Base-by-base conservation (phyloP, 2,888 invertebrate species). In the Kuschelorhynchus macadamiae region DNA sequence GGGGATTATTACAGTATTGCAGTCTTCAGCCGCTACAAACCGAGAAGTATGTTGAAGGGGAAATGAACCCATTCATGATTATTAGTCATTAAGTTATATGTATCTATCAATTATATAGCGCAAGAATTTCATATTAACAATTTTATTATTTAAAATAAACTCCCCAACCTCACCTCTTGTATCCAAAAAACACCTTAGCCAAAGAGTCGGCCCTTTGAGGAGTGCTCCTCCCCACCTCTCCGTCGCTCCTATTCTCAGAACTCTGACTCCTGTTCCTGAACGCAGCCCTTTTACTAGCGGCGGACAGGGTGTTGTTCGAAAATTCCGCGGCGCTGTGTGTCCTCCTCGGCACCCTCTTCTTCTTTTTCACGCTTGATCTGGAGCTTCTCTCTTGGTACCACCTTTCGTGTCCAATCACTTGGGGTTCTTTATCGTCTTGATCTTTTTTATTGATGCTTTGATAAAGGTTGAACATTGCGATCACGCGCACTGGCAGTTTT, bases 321-420 rank as follows among this genome's bases (percentile, higher is more conserved):
- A 91, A 85, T 78, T 91, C 91, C 1, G 89, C 88, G 0, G 90
- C 91, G 9, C 91, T 91, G 80, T 90, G 90, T 18, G 91, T 88
- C 64, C 91, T 66, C 89, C 85, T 12, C 87, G 87, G 30, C 85
- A 85, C 42, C 85, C 86, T 80, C 88, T 87, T 79, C 85, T 86
- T 81, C 86, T 75, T 55, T 74, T 74, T 75, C n/a, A 79, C 85
- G 83, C 74, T 71, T 11, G 67, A 56, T 76, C 86, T 84, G 12
- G 85, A 82, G 1, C 88, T 86, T 0, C 91, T 84, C 64, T 90
- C 89, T 78, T 91, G 91, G 76, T 91, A 93, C 80, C 93, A 94
- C 75, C 92, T 86, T 77, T 94, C 94, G 77, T 94, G 94, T 0
- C 93, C 94, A 5, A 92, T 94, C 1, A 91, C 89, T 77, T 90